Evolutionary conservation across 2,888 invertebrate genomes (phyloP), one percentile per base, ranked within the genome.

Genomic region (Pammene fasciana): DNA sequence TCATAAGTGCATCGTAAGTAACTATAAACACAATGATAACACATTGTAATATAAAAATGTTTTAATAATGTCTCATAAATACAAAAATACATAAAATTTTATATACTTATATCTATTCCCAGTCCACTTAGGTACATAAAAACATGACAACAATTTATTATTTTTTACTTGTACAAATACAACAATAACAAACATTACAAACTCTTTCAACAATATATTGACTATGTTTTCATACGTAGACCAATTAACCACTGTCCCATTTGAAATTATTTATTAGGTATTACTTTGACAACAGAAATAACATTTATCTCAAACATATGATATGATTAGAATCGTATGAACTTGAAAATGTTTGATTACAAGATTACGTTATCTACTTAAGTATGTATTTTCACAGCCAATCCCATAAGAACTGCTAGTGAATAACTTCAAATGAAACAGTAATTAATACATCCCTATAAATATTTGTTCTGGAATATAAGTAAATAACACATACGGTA

Each of bases 71-170:
- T 72, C 54, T 72, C 68, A 72, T 71, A 73, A 65, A 72, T 67
- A 67, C 61, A 72, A 68, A 71, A 71, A 67, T 66, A 59, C 70
- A 71, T 72, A 72, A 78, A 75, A 77, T 79, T 72, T 75, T 76
- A 73, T 80, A 72, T 73, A 55, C 73, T 75, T 75, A 73, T 65
- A 55, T 72, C 73, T 79, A 79, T 73, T 75, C 82, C 82, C 82
- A 79, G 74, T 82, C 83, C 83, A 73, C 78, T 81, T 82, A n/a
- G n/a, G n/a, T n/a, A 80, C 65, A 76, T 77, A 75, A 71, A 72
- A 67, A 71, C 72, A 55, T 73, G 68, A 71, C 73, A 74, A 74
- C 74, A 76, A 73, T 68, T 68, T 72, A 75, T 67, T 55, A 60
- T 72, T 68, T 67, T 71, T 50, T 50, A 71, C 73, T 74, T 61